Base-by-base conservation (phyloP, 2,797 vertebrate genomes). In the Cryptoblepharus egeriae region DNA sequence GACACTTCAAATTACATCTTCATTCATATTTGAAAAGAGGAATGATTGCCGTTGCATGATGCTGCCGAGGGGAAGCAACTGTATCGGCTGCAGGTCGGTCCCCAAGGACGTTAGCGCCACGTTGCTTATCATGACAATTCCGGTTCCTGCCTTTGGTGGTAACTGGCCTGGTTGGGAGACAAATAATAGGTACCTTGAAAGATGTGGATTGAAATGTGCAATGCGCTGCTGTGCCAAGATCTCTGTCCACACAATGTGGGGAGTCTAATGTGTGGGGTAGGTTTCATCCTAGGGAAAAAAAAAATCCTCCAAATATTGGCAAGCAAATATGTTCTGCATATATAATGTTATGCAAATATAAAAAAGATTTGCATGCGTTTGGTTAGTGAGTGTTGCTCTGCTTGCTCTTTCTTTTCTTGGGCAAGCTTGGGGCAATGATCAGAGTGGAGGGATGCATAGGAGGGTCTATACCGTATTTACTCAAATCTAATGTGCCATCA, bases 1-100 rank as follows among this genome's bases (percentile, higher is more conserved):
- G 30, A 68, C 76, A 8, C 70, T 68, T 58, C 60, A 58, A 84
- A 74, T 84, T 67, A 79, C 76, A 58, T 84, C 82, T 74, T 60
- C 82, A 68, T 84, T 79, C 76, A 84, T 58, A 74, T 60, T 35
- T 79, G 76, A 84, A 74, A 83, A 68, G 69, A 84, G 37, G 49
- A 65, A 55, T 67, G 75, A 74, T 78, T 78, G 37, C 39, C 8
- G 22, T 42, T 26, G 10, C 22, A 61, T 60, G n/a, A 65, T 37
- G 61, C 3, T 60, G 61, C 69, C 52, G 20, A n/a, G 35, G 60
- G 10, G 69, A 68, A 9, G 61, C 49, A 1, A 35, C 52, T 60
- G 1, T 60, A 35, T 4, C 9, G 16, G n/a, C 49, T 8, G 16
- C 13, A 16, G 3, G 45, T 28, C 57, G 2, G 39, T 28, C 52